Base-by-base conservation (phyloP, 2,113 vertebrate genomes). In the Procavia capensis region DNA sequence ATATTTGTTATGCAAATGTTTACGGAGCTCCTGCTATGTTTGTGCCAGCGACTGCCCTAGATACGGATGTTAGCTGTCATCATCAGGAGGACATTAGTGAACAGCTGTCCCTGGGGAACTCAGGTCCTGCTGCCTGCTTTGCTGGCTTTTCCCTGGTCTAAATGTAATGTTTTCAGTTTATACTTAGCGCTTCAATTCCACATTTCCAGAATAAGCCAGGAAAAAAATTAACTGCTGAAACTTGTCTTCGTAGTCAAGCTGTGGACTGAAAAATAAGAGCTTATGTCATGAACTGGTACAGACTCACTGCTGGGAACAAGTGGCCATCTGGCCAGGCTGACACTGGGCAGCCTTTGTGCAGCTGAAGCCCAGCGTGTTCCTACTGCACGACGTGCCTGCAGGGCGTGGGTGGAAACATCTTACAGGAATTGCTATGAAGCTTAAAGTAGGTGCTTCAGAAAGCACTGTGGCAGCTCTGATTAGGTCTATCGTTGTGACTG, bases 241-340 rank as follows among this genome's bases (percentile, higher is more conserved):
- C 86, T 20, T 29, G 31, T 20, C 54, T 17, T 8, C 9, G 45
- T 95, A 85, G 57, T 31, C 91, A 87, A 75, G 31, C 64, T 10
- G 47, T 82, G 91, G 88, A 88, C 31, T 22, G 25, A 57, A 90
- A 91, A 91, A 72, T 54, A 82, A 68, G 57, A 88, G 74, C 41
- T 90, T 80, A 31, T 13, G 27, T 47, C 63, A 50, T 72, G 36
- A 88, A 54, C 19, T 64, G 10, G n/a, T 6, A 0, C 0, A 10
- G 59, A 75, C 29, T 64, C 57, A n/a, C 81, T 89, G 75, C 6
- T 92, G 80, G 63, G n/a, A 88, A 6, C 5, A 54, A 83, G 34
- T 57, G 43, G 45, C 93, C 91, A 68, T 93, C 86, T 97, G 85
- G 88, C 94, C 79, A 50, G n/a, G 43, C 57, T 80, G 29, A 74